These are phyloP conservation scores for Nephrotoma flavescens DNA, from an alignment of 2,888 invertebrate genomes.

Conservation along the genomic window DNA sequence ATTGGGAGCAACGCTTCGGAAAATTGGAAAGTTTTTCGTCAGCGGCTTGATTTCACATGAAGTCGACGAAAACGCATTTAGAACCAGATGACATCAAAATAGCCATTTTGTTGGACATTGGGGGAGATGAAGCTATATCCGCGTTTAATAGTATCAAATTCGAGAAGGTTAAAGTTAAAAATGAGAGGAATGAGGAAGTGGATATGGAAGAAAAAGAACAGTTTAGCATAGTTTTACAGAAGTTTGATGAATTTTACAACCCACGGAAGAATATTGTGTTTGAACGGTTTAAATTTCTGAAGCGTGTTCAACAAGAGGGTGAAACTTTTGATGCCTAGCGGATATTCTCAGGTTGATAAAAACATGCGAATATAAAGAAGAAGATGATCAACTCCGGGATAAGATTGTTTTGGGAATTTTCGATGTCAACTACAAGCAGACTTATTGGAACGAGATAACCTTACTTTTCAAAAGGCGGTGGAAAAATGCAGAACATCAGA, in stretches of 20 bases:
- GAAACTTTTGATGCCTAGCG: background rate
- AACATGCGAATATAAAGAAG: too few relatives aligned
- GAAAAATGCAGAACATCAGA: background rate
- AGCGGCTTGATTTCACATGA: background rate
- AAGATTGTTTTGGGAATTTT: background rate
- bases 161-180: background rate
- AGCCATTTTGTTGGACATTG: background rate
- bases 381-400: too few relatives aligned
- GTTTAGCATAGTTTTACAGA: background rate
- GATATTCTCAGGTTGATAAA: too few relatives aligned
- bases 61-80: background rate
- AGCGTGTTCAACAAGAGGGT: background rate
- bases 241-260: background rate
- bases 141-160: background rate
- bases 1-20: background rate
- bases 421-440: background rate
- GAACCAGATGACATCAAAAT: background rate
- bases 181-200: background rate
- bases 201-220: background rate
- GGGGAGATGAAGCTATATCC: background rate
- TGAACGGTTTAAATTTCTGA: too few relatives aligned
- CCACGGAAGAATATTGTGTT: too few relatives aligned
- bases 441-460: background rate
- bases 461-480: background rate
- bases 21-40: background rate